Evolutionary conservation across 2,888 invertebrate species (phyloP).

Genomic region (Brachyopa scutellaris): DNA sequence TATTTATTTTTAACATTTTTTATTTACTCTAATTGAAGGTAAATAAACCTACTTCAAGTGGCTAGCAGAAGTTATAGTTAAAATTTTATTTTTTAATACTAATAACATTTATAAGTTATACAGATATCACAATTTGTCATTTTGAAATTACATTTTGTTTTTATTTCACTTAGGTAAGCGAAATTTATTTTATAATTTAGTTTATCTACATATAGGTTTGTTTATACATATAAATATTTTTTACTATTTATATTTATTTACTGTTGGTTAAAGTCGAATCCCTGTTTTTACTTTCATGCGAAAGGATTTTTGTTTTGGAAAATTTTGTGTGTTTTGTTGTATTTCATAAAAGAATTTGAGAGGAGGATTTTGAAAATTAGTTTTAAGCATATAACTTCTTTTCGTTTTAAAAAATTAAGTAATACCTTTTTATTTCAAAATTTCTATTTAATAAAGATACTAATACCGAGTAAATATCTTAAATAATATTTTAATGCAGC

Average conservation of each 20-base stretch:
- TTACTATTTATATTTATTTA: too few species aligned
- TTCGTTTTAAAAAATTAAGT: too few species aligned
- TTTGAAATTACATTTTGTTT: constrained; percentile 1
- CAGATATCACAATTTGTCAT: constrained; percentile 39
- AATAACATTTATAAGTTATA: constrained; percentile 24
- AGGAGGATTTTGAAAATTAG: too few species aligned
- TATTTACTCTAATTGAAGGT: neutral
- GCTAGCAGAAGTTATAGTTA: constrained; percentile 37
- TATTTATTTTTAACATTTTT: constrained; percentile 5
- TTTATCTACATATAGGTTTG: constrained; percentile 28
- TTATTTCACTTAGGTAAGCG: neutral
- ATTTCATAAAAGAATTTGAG: too few species aligned
- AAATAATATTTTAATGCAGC: too few species aligned
- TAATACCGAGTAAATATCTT: too few species aligned
- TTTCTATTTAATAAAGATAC: too few species aligned
- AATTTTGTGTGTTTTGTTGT: neutral
- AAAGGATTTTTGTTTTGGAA: neutral
- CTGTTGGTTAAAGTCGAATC: constrained; percentile 23
- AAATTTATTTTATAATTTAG: constrained; percentile 4
- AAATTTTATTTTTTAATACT: constrained; percentile 4
- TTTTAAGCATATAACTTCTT: too few species aligned
- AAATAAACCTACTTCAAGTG: constrained; percentile 35
- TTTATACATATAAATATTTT: constrained; percentile 3
- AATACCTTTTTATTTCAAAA: too few species aligned
- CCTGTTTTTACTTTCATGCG: constrained; percentile 17